Base-by-base conservation (phyloP, 2,113 vertebrate species). In the Brachyhypopomus gauderio region DNA sequence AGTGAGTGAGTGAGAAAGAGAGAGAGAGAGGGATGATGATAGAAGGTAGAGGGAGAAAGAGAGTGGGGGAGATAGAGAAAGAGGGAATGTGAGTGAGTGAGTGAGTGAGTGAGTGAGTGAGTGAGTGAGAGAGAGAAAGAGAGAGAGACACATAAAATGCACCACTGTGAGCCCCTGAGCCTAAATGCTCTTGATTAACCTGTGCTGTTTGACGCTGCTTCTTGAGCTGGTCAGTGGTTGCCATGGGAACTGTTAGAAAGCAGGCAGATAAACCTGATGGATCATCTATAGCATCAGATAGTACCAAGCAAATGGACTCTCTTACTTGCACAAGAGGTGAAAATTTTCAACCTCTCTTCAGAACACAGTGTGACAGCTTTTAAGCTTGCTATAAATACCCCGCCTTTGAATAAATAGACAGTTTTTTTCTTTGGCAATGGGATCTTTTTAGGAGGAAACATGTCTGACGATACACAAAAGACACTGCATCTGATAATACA, bases 181-280 rank as follows among this genome's bases (percentile, higher is more conserved):
- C 67, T 48, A 72, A 79, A 72, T 38, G 23, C 69, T 34, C 36
- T 63, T 72, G 67, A 72, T 80, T 72, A 80, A 80, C 78, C 78
- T 73, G 22, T 8, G 3, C 23, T 45, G 36, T 6, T 25, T 62
- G 36, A 20, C 14, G 3, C 23, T 27, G 36, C 12, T 25, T 62
- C 58, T n/a, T 41, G 77, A 79, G 56, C 56, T 55, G 78, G 78
- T 73, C 78, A 55, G 58, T 14, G 1, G 70, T 80, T 80, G 23
- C 41, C 78, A 48, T 73, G 59, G 78, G 48, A 80, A 80, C 78
- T 36, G 59, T 52, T 45, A 63, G 25, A 45, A 34, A 11, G 36
- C 41, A 66, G 25, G 69, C 22, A 60, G 66, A 36, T 69, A 69
- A 20, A 69, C 16, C 69, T 73, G 70, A 73, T 6, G 14, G 70